Evolutionary conservation across 64 coral and sea anemone species (phyloP).

Genomic region (Porites australiensis): DNA sequence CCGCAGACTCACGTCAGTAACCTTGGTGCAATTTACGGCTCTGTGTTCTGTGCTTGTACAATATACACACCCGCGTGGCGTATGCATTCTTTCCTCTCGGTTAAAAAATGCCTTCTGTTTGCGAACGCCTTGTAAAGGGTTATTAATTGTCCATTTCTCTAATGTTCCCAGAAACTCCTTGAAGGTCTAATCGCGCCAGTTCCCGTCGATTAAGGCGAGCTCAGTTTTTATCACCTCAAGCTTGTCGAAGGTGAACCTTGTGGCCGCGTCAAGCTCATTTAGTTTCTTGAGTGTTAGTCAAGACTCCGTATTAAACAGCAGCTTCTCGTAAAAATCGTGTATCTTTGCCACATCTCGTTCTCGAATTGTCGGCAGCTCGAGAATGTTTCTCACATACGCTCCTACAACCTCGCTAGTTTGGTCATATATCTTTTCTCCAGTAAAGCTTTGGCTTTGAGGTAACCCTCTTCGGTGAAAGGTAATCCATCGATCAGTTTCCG

Average conservation of each 20-base stretch:
- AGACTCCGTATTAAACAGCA: constrained; percentile 3
- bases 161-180: not conserved
- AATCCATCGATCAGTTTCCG: constrained; percentile 57
- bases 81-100: not conserved
- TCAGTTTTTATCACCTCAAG: constrained; percentile 44
- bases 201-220: constrained; percentile 35
- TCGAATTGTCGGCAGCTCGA: constrained; percentile 14
- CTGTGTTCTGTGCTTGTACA: too few species aligned
- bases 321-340: constrained; percentile 49
- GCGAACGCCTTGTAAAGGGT: not conserved
- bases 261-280: constrained; percentile 33
- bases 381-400: constrained; percentile 4
- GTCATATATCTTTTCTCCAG: constrained; percentile 21
- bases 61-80: too few species aligned
- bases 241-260: constrained; percentile 46
- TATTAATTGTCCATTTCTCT: not conserved
- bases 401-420: constrained; percentile 38
- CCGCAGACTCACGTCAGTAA: not conserved
- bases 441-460: constrained; percentile 19
- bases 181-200: constrained; percentile 51
- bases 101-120: not conserved
- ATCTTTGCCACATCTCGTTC: constrained; percentile 43
- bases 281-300: constrained; percentile 24
- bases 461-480: constrained; percentile 50
- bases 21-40: too few species aligned